Evolutionary conservation across 2,113 vertebrate species (phyloP).

Genomic region (Pristiophorus japonicus): DNA sequence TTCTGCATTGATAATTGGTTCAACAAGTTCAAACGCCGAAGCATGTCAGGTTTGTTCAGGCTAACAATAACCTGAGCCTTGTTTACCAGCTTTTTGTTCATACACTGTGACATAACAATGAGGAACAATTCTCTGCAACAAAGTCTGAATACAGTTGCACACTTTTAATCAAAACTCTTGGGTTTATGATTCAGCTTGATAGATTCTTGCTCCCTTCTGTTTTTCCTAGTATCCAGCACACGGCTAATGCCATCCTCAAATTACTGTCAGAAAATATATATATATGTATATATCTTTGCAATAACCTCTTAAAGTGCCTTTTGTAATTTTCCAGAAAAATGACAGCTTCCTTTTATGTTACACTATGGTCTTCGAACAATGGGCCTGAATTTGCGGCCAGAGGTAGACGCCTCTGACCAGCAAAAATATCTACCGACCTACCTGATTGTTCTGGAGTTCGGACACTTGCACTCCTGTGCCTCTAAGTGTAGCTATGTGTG

Average conservation of each 20-base stretch:
- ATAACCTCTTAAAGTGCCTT: not conserved
- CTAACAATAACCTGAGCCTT: not conserved
- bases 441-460: no score
- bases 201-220: not conserved
- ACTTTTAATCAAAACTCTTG: not conserved
- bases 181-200: not conserved
- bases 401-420: no score
- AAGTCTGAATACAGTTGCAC: not conserved
- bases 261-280: not conserved
- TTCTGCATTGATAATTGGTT: slow-evolving; percentile 30
- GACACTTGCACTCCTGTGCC: no score
- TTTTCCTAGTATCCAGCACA: not conserved
- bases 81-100: slow-evolving; percentile 12
- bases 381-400: no score
- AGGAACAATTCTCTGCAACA: not conserved
- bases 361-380: not conserved
- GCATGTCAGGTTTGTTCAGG: not conserved
- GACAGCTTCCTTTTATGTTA: not conserved
- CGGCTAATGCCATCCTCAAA: not conserved
- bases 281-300: not conserved
- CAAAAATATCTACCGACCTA: no score
- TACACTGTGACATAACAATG: not conserved
- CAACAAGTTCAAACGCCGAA: not conserved
- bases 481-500: no score
- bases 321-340: slow-evolving; percentile 10